phyloP scores from a whole-genome alignment of 2,113 vertebrate genomes.

The Setophaga kirtlandii region DNA sequence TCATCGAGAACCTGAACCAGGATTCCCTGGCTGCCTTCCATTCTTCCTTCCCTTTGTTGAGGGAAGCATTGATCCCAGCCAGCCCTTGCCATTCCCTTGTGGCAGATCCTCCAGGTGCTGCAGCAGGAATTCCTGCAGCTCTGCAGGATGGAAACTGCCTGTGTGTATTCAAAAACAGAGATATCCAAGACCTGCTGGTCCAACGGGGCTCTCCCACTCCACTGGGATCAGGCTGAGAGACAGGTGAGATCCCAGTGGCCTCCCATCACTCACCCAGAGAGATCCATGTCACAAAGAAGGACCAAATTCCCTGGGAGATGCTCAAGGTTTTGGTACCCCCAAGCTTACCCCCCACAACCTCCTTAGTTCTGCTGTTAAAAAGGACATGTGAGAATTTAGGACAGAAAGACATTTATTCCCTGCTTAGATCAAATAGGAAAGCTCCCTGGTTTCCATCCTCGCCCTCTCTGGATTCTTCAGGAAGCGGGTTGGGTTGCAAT shows the following conservation, averaged over 20 bases:
- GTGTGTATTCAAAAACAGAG: background rate
- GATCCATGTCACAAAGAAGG: background rate
- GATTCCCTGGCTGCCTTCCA: background rate
- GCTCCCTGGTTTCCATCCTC: background rate
- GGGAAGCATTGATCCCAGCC: background rate
- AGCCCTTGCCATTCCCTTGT: background rate
- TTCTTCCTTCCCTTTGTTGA: background rate
- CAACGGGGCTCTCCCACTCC: background rate
- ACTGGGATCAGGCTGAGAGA: background rate
- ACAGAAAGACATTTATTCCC: background rate
- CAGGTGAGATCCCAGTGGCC: background rate
- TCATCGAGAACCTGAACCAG: background rate
- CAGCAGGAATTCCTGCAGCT: background rate
- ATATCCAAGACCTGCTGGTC: background rate
- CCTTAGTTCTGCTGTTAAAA: background rate
- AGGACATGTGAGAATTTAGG: background rate
- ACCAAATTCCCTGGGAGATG: background rate
- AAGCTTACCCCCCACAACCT: background rate
- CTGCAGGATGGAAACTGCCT: background rate
- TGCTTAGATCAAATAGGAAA: background rate
- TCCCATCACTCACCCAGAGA: rapidly evolving
- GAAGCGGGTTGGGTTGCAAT: background rate
- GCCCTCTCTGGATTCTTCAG: background rate
- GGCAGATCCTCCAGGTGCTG: background rate
- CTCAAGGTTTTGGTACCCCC: background rate